Conservation (phyloP, 2,797 vertebrate genomes). For the Masticophis lateralis region DNA sequence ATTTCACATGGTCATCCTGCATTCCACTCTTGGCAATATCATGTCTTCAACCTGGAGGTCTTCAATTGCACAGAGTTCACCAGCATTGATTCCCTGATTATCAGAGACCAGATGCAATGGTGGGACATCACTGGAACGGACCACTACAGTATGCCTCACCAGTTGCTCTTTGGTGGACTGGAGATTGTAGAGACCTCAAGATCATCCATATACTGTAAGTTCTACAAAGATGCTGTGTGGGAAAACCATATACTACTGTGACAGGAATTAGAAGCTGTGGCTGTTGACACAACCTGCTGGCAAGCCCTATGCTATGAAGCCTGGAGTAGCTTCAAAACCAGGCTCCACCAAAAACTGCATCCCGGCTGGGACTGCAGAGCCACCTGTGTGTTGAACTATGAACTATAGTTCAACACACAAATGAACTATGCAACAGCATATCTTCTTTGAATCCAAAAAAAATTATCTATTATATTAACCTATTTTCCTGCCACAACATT, state of each 20-base stretch:
- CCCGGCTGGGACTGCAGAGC: background rate
- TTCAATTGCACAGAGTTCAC: background rate
- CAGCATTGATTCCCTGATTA: background rate
- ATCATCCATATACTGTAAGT: background rate
- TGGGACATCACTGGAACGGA: background rate
- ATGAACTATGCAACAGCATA: background rate
- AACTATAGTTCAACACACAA: background rate
- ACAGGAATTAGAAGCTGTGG: background rate
- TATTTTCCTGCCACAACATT: background rate
- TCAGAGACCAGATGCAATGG: background rate
- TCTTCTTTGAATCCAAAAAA: background rate
- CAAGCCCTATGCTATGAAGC: background rate
- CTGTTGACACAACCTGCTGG: background rate
- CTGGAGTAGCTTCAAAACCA: background rate
- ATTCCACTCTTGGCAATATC: background rate
- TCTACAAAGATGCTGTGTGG: background rate
- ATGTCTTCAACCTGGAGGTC: background rate
- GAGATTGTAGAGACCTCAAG: background rate
- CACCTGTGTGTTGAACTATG: background rate
- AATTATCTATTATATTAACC: background rate
- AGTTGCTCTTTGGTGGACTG: background rate
- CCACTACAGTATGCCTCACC: background rate
- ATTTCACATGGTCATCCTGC: background rate
- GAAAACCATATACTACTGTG: background rate
- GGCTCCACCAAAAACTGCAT: background rate